Base-by-base conservation (phyloP, 2,113 vertebrate species). In the Heterotis niloticus region DNA sequence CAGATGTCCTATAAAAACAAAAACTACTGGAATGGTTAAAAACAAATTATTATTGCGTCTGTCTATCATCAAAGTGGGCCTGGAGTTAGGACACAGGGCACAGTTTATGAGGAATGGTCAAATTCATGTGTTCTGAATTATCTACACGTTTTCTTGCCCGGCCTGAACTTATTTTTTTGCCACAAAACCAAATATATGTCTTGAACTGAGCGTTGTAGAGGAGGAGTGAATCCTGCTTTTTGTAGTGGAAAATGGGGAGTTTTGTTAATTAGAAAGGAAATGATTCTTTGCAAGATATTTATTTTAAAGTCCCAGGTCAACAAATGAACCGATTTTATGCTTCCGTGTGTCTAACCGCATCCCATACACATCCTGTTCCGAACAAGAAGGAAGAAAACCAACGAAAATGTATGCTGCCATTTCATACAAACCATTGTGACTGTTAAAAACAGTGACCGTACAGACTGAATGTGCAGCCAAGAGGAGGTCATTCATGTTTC, bases 61-160 rank as follows among this genome's bases (percentile, higher is more conserved):
- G 76, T 67, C 64, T 26, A 23, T 66, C 76, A 68, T 20, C n/a
- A 68, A 69, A 57, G 59, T 29, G 65, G 52, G 60, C 52, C 67
- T 44, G 28, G 20, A 17, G 12, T 70, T 44, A 44, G 29, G 28
- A 71, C 74, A 71, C 9, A 28, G 23, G 62, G 26, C 67, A 28
- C 24, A 52, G 59, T 23, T 20, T n/a, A 78, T 59, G 28, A 60
- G 23, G 77, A 78, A 34, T 57, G 56, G 28, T 62, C 23, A 44
- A 44, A 24, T 23, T 78, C 77, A 78, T 51, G 11, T 78, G 77
- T 71, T 59, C 54, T 51, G 56, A 78, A 71, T 78, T 78, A 78
- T 70, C 18, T 51, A 44, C 67, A 17, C 18, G 20, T 78, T 62
- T 62, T 20, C 11, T 24, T 51, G 20, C 77, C 23, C 56, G 17